Conservation (phyloP, 2,797 vertebrate genomes). For the Clarias platycephalus region DNA sequence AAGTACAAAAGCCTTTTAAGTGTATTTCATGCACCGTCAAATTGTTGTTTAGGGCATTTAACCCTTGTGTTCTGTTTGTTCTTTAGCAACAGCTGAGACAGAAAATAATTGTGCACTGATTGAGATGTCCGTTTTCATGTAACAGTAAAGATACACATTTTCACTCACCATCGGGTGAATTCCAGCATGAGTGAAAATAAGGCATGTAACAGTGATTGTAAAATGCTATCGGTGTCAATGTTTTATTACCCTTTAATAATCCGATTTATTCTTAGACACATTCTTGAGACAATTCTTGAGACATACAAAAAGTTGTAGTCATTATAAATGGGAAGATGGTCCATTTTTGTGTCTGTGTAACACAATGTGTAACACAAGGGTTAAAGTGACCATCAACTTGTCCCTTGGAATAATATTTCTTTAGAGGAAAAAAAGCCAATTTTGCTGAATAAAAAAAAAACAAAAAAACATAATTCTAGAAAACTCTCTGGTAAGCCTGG, state of each 20-base stretch:
- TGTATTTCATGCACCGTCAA: constrained; percentile 26
- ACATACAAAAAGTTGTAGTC: background rate
- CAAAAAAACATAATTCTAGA: background rate
- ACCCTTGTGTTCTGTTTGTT: background rate
- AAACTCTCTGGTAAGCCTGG: constrained; percentile 28
- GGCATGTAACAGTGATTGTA: background rate
- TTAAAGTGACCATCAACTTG: constrained; percentile 4
- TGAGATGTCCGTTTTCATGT: too few relatives aligned
- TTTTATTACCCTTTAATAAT: background rate
- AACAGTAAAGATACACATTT: background rate
- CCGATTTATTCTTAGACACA: background rate
- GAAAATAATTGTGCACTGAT: background rate
- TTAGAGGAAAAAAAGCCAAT: background rate
- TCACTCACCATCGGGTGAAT: background rate
- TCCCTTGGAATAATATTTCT: background rate
- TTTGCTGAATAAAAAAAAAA: background rate
- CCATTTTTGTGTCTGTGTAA: too few relatives aligned
- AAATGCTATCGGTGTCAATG: background rate
- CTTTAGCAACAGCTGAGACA: background rate
- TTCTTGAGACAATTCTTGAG: background rate
- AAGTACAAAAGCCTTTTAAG: constrained; percentile 27
- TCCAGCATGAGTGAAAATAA: background rate
- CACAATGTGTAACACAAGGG: background rate
- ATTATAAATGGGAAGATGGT: too few relatives aligned
- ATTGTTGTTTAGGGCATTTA: constrained; percentile 27